A percentile compares a stretch with the other conserved stretches of the same genome.
These are phyloP conservation scores for Sinocyclocheilus rhinocerous DNA, from an alignment of 2,113 vertebrate genomes.

Conservation along the genomic window DNA sequence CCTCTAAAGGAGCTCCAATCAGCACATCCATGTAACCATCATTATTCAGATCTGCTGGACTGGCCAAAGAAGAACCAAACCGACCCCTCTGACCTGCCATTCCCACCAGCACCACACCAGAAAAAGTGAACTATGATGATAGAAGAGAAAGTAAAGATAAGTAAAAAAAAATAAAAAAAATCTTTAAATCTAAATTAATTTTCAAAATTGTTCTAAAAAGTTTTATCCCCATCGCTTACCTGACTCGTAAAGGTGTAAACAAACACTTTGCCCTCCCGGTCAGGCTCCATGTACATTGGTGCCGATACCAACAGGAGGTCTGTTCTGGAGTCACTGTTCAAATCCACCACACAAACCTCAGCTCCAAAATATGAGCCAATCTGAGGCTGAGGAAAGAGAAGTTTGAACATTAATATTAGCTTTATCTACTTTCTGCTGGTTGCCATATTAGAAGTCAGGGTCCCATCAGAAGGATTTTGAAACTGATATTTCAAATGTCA, in stretches of 20 bases:
- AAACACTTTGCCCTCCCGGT: constrained; percentile 79
- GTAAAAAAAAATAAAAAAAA: background rate
- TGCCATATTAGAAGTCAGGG: too few relatives aligned
- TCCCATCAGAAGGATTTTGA: too few relatives aligned
- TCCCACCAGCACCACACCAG: constrained; percentile 56
- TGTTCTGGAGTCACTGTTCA: constrained; percentile 62
- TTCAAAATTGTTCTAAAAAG: background rate
- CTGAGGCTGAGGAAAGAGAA: constrained; percentile 62
- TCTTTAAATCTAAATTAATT: too few relatives aligned
- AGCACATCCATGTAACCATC: constrained; percentile 70
- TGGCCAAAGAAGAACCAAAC: constrained; percentile 75
- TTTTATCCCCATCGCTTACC: constrained; percentile 27
- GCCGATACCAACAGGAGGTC: constrained; percentile 83
- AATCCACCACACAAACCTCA: constrained; percentile 77
- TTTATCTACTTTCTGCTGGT: too few relatives aligned
- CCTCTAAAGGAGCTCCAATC: constrained; percentile 76
- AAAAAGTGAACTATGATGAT: background rate
- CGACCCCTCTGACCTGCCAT: constrained; percentile 58
- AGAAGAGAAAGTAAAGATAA: background rate
- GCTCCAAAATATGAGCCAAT: constrained; percentile 85
- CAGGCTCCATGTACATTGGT: constrained; percentile 69
- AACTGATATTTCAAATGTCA: too few relatives aligned
- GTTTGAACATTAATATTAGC: too few relatives aligned
- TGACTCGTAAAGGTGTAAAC: constrained; percentile 63
- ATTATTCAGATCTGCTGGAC: constrained; percentile 69